These are phyloP conservation scores for Diabrotica balteata DNA, from an alignment of 2,888 invertebrate species.

Conservation along the genomic window DNA sequence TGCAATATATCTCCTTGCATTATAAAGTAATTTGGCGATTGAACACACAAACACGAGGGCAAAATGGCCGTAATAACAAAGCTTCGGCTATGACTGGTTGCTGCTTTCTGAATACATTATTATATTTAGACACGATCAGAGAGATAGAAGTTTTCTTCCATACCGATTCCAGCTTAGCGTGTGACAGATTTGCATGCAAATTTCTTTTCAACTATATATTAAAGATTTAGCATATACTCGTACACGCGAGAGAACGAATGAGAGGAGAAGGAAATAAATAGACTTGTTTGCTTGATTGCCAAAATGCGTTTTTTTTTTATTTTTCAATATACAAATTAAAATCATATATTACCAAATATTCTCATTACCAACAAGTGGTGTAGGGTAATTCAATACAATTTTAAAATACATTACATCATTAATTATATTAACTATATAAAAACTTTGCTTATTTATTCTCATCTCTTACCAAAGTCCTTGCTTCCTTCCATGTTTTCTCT, in stretches of 20 bases:
- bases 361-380: too few relatives aligned
- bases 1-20: slow-evolving; percentile 46
- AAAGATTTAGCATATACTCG: slow-evolving; percentile 42
- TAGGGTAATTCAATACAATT: too few relatives aligned
- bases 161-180: slow-evolving; percentile 57
- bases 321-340: too few relatives aligned
- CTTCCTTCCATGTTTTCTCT: too few relatives aligned
- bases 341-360: too few relatives aligned
- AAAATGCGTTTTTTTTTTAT: too few relatives aligned
- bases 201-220: slow-evolving; percentile 58
- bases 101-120: slow-evolving; percentile 56
- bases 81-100: slow-evolving; percentile 49
- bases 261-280: neutral
- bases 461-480: too few relatives aligned
- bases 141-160: slow-evolving; percentile 59
- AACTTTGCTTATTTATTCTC: too few relatives aligned
- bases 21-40: slow-evolving; percentile 55
- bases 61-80: slow-evolving; percentile 50
- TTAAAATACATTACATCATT: too few relatives aligned
- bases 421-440: too few relatives aligned
- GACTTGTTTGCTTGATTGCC: too few relatives aligned
- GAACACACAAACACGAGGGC: slow-evolving; percentile 50
- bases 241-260: slow-evolving; percentile 4
- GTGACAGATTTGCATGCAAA: slow-evolving; percentile 60
- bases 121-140: slow-evolving; percentile 52